Conservation (phyloP, 2,797 vertebrate genomes). For the Sebastes umbrosus region DNA sequence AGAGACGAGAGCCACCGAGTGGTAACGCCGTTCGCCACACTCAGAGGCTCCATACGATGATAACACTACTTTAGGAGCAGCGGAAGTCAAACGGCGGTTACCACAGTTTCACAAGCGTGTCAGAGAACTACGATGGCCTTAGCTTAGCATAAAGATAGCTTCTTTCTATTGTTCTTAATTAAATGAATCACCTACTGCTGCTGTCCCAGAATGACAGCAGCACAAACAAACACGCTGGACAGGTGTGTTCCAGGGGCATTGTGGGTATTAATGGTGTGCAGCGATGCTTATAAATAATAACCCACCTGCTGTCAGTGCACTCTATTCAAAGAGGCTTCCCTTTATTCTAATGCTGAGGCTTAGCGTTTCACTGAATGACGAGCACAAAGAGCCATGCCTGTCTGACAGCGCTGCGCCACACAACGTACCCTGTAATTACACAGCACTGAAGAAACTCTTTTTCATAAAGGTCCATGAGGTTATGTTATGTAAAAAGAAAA, state of each 20-base stretch:
- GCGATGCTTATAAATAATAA: slow-evolving; percentile 67
- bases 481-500: neutral
- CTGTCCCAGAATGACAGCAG: slow-evolving; percentile 13
- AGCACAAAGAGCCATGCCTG: neutral
- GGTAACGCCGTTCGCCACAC: no score
- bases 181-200: neutral
- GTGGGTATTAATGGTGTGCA: slow-evolving; percentile 50
- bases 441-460: neutral
- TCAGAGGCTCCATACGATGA: no score
- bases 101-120: no score
- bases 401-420: neutral
- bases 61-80: no score
- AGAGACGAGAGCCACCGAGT: no score
- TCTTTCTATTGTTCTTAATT: neutral
- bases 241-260: slow-evolving; percentile 50
- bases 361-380: slow-evolving; percentile 23
- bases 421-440: neutral
- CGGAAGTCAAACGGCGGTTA: no score
- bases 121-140: no score
- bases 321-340: slow-evolving; percentile 48
- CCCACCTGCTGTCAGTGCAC: slow-evolving; percentile 56
- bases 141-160: neutral
- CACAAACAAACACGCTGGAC: slow-evolving; percentile 18
- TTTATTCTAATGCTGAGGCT: slow-evolving; percentile 34
- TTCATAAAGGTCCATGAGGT: neutral